Percentiles rank a stretch among this genome's conserved stretches.
These are phyloP conservation scores for Smutsia temminckii DNA, from an alignment of 2,797 vertebrate genomes.

Conservation along the genomic window DNA sequence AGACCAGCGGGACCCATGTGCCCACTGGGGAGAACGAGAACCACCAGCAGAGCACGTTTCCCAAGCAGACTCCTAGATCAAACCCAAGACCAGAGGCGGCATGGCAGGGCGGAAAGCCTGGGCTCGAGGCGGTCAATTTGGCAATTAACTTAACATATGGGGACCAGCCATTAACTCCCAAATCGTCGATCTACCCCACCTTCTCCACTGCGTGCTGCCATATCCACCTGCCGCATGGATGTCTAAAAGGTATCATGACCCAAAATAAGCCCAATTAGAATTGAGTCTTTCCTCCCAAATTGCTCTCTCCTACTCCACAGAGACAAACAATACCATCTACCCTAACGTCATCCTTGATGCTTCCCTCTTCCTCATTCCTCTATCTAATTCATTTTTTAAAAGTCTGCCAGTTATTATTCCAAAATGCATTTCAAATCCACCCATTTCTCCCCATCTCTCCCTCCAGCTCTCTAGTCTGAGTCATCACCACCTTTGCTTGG, in stretches of 20 bases:
- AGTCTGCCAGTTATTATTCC: background rate
- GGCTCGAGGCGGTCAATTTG: background rate
- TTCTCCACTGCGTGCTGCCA: too few relatives aligned
- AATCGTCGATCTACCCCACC: background rate
- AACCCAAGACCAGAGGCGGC: background rate
- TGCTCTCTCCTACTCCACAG: background rate
- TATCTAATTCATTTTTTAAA: background rate
- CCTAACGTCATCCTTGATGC: background rate
- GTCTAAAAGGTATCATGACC: background rate
- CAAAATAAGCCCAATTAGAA: background rate
- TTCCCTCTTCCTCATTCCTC: background rate
- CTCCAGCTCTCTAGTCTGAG: background rate
- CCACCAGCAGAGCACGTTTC: background rate
- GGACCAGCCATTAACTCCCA: background rate
- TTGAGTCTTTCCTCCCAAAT: background rate
- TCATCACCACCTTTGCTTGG: background rate
- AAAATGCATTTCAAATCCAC: background rate
- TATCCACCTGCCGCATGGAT: background rate
- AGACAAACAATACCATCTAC: background rate
- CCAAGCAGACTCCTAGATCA: background rate
- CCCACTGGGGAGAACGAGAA: background rate
- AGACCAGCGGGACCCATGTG: background rate
- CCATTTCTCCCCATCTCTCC: background rate
- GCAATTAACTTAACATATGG: background rate
- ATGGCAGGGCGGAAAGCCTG: rapidly evolving